These are phyloP conservation scores for Blastobasis adustella DNA, from an alignment of 2,888 invertebrate genomes.

Conservation along the genomic window DNA sequence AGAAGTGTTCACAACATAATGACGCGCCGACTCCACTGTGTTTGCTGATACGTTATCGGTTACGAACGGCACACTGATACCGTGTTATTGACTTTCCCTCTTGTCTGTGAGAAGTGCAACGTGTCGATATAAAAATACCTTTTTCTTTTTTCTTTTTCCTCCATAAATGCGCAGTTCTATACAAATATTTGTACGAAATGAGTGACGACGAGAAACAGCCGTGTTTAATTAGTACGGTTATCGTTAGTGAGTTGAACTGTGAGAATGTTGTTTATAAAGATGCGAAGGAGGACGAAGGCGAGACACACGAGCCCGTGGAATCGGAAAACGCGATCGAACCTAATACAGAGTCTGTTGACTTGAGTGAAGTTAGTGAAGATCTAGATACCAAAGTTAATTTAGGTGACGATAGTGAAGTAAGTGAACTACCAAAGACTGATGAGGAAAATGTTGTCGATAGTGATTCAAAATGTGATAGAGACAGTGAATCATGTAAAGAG, in stretches of 20 bases:
- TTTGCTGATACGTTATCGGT: slow-evolving; percentile 37
- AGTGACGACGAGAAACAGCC: slow-evolving; percentile 39
- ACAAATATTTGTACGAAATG: slow-evolving; percentile 27
- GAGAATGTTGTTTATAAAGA: slow-evolving; percentile 9
- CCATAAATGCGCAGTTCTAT: background rate
- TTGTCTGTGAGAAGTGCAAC: too few relatives aligned
- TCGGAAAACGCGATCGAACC: too few relatives aligned
- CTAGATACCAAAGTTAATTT: slow-evolving; percentile 5
- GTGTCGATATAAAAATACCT: too few relatives aligned
- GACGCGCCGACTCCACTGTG: slow-evolving; percentile 18
- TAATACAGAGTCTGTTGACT: background rate
- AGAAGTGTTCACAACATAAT: slow-evolving; percentile 27
- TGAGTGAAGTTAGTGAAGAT: background rate
- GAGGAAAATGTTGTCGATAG: background rate
- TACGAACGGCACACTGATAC: slow-evolving; percentile 31
- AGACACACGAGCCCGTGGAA: background rate
- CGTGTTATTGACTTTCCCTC: slow-evolving; percentile 15
- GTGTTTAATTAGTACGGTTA: slow-evolving; percentile 15
- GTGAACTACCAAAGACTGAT: slow-evolving; percentile 1
- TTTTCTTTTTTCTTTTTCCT: too few relatives aligned
- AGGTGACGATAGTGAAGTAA: slow-evolving; percentile 21
- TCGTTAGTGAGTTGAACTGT: slow-evolving; percentile 4
- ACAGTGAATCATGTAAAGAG: slow-evolving; percentile 12
- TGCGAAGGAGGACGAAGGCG: background rate
- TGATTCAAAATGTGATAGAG: slow-evolving; percentile 9